phyloP scores from a whole-genome alignment of 2,888 invertebrate genomes.

The Diarsia mendica region DNA sequence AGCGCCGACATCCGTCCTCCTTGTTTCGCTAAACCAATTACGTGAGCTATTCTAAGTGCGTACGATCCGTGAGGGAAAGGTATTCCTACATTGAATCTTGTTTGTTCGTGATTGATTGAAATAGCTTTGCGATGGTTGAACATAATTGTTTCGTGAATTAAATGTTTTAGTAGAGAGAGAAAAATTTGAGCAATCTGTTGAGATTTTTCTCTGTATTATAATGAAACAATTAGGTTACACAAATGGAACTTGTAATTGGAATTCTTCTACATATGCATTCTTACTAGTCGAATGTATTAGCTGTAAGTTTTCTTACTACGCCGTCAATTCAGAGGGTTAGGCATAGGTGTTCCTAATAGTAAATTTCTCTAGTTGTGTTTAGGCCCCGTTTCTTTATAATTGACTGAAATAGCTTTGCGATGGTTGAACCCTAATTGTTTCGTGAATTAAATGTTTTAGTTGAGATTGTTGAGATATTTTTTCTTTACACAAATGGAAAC shows the following conservation, averaged over 20 bases:
- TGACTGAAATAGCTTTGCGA: neutral
- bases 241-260: too few relatives aligned
- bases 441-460: neutral
- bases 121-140: neutral
- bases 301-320: too few relatives aligned
- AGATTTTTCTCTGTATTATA: too few relatives aligned
- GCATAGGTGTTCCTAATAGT: too few relatives aligned
- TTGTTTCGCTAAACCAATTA: slow-evolving; percentile 48
- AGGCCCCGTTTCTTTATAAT: neutral
- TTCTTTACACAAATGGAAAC: neutral
- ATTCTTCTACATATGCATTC: too few relatives aligned
- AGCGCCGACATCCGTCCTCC: slow-evolving; percentile 20
- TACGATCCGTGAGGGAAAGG: slow-evolving; percentile 9
- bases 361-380: too few relatives aligned
- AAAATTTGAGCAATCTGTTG: too few relatives aligned
- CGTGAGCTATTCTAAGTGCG: slow-evolving; percentile 20
- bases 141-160: too few relatives aligned
- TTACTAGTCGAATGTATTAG: too few relatives aligned
- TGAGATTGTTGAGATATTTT: neutral
- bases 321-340: too few relatives aligned
- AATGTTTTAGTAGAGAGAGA: too few relatives aligned
- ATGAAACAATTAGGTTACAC: too few relatives aligned
- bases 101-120: neutral
- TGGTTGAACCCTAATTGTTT: neutral
- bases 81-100: slow-evolving; percentile 10